Conservation (phyloP, 1,140 invertebrate species). For the Brachionus plicatilis region DNA sequence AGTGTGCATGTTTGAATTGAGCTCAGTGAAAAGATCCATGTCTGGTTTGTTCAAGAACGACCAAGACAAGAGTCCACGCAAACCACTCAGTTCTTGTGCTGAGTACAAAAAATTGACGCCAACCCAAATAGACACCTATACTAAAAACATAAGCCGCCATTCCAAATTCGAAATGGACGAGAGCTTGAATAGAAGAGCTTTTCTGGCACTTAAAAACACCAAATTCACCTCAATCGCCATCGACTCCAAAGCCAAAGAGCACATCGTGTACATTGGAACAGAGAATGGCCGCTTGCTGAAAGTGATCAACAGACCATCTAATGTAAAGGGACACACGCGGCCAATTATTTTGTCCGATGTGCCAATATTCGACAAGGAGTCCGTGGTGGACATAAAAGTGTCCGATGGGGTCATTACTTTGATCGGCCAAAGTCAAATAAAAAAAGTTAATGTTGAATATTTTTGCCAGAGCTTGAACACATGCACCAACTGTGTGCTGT, state of each 20-base stretch:
- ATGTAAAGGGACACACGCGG: background rate
- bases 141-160: background rate
- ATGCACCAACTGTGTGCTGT: background rate
- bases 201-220: slow-evolving; percentile 15
- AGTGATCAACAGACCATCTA: background rate
- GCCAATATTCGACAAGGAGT: background rate
- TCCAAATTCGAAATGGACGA: slow-evolving; percentile 25
- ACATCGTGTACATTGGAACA: background rate
- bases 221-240: slow-evolving; percentile 29
- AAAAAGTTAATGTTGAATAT: background rate
- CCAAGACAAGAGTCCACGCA: background rate
- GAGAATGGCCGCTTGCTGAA: background rate
- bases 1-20: slow-evolving; percentile 1
- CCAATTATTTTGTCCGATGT: background rate
- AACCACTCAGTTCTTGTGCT: background rate
- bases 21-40: background rate
- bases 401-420: background rate
- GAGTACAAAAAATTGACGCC: background rate
- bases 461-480: background rate
- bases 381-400: background rate
- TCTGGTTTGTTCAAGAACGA: background rate
- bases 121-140: background rate
- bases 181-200: background rate
- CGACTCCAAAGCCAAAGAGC: background rate
- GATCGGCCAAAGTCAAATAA: background rate